phyloP scores from a whole-genome alignment of 92 coral and sea anemone genomes.

The Bergia sp. region DNA sequence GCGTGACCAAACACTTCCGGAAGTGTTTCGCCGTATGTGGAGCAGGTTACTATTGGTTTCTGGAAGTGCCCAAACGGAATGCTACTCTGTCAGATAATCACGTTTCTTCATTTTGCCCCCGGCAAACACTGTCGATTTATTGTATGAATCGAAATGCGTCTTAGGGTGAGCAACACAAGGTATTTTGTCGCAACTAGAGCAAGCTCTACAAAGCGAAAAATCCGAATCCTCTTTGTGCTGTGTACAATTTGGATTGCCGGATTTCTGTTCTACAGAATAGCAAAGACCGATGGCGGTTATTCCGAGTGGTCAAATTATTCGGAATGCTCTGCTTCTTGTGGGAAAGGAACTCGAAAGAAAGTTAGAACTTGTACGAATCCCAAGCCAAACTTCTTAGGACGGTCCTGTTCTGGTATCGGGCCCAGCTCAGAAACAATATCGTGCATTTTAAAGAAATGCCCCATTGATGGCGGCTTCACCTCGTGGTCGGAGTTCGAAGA shows the following conservation, averaged over 20 bases:
- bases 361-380: slow-evolving; percentile 27
- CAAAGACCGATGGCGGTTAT: slow-evolving; percentile 26
- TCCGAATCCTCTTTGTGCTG: neutral
- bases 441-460: slow-evolving; percentile 18
- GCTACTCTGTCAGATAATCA: neutral
- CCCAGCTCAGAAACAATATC: slow-evolving; percentile 24
- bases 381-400: slow-evolving; percentile 23
- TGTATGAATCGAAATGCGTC: neutral
- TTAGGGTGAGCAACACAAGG: neutral
- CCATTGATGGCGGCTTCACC: slow-evolving; percentile 21
- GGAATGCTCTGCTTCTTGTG: slow-evolving; percentile 30
- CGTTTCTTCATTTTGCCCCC: neutral
- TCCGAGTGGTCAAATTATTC: slow-evolving; percentile 32
- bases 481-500: slow-evolving; percentile 14
- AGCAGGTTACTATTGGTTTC: no score
- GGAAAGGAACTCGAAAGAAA: slow-evolving; percentile 15
- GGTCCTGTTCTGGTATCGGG: neutral
- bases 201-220: slow-evolving; percentile 6
- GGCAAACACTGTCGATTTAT: neutral
- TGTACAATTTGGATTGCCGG: slow-evolving; percentile 12
- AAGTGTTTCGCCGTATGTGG: no score
- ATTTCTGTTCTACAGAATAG: slow-evolving; percentile 1
- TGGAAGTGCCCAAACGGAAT: no score
- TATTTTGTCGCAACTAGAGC: neutral
- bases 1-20: no score